Base-by-base conservation (phyloP, 2,113 vertebrate species). In the Alexandromys fortis region DNA sequence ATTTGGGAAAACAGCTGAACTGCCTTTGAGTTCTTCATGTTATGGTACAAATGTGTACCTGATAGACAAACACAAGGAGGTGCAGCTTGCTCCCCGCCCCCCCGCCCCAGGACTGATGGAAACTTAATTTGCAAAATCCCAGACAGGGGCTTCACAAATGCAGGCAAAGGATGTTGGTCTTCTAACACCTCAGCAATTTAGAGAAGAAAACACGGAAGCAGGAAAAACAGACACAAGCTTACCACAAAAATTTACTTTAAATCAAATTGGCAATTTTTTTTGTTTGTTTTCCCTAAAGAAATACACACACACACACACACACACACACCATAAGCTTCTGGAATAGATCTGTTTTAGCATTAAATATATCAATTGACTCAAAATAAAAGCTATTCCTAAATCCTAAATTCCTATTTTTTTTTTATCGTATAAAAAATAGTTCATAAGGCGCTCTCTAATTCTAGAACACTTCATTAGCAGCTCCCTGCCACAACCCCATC, bases 1-100 rank as follows among this genome's bases (percentile, higher is more conserved):
- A 97, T 98, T 97, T 96, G 96, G 96, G 94, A 73, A 86, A 97
- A 97, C 97, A 97, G 97, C 73, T 94, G 96, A 96, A 93, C 94
- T 92, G 91, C 87, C 67, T 86, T 61, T 55, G 91, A 96, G 96
- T 95, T 97, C 96, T 92, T 95, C 95, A 92, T 97, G 94, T 97
- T 96, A 33, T 13, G 85, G 94, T 97, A 98, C 96, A 98, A 97
- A 98, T 92, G 95, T 63, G 68, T 94, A 92, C 79, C 92, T 79
- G 94, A 85, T 68, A 61, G 52, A n/a, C 91, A 98, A 94, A 96
- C 94, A 95, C 2, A 76, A 70, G 3, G 28, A 92, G 52, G 92
- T 77, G 5, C 19, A 11, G 81, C 45, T 94, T 72, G 42, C 42
- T n/a, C 42, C 42, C 42, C 42, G 2, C 42, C 49, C 68, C 35